These are phyloP conservation scores for Caenorhabditis becei DNA, from an alignment of 2,888 invertebrate species.

Conservation along the genomic window DNA sequence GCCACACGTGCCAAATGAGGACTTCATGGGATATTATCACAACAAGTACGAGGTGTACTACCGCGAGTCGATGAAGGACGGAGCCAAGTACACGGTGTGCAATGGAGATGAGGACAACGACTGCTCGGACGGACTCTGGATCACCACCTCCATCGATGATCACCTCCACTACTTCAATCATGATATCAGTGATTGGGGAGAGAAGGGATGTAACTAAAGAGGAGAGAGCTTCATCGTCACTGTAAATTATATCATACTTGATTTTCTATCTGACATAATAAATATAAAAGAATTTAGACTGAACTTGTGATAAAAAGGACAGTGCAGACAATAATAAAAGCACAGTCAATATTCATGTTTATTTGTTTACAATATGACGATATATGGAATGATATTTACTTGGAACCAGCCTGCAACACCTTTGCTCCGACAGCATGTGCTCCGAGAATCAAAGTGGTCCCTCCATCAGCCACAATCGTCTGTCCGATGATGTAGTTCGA, in stretches of 20 bases:
- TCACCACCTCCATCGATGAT: conserved; percentile 72
- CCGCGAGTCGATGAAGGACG: conserved; percentile 62
- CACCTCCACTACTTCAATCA: conserved; percentile 75
- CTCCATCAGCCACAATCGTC: conserved; percentile 54
- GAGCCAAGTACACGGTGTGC: conserved; percentile 56
- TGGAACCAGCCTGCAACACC: conserved; percentile 26
- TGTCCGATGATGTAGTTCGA: conserved; percentile 63
- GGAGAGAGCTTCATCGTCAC: background rate
- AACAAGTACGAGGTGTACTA: conserved; percentile 71
- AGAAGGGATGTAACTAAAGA: conserved; percentile 67
- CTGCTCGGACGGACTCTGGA: conserved; percentile 71
- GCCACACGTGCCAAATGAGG: conserved; percentile 72
- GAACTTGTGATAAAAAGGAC: no score
- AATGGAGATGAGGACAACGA: conserved; percentile 64
- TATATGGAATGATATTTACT: background rate
- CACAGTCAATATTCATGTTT: background rate
- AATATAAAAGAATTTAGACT: conserved; percentile 30
- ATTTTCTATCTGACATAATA: conserved; percentile 39
- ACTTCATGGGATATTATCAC: conserved; percentile 71
- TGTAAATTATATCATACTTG: background rate
- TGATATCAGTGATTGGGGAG: conserved; percentile 72
- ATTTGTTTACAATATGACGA: no score
- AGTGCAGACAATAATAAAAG: no score
- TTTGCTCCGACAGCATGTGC: conserved; percentile 38
- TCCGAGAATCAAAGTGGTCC: conserved; percentile 35